Conservation (phyloP, 2,888 invertebrate species). For the Erynnis tages region DNA sequence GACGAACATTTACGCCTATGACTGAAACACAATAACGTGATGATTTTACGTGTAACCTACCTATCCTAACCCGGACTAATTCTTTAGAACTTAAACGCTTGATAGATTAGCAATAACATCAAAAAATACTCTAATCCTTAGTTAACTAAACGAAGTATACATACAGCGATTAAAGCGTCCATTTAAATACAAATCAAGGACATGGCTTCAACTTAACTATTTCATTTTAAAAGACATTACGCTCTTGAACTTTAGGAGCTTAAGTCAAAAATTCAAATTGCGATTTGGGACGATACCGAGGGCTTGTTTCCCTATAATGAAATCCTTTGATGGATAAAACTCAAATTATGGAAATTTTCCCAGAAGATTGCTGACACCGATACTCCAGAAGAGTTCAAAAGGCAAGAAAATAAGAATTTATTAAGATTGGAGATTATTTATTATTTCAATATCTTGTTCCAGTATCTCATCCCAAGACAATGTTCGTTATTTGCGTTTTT, state of each 20-base stretch:
- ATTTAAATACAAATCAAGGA: too few relatives aligned
- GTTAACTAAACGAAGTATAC: too few relatives aligned
- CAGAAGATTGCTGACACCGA: constrained; percentile 42
- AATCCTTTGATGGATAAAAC: constrained; percentile 45
- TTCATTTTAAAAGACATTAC: constrained; percentile 29
- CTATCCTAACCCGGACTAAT: too few relatives aligned
- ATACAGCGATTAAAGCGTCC: too few relatives aligned
- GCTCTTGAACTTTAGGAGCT: constrained; percentile 31
- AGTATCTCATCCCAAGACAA: constrained; percentile 30
- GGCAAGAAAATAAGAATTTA: constrained; percentile 40
- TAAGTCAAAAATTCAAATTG: constrained; percentile 38
- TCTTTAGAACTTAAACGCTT: too few relatives aligned
- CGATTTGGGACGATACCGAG: constrained; percentile 37
- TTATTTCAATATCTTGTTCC: constrained; percentile 36
- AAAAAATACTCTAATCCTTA: too few relatives aligned
- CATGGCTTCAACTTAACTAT: too few relatives aligned
- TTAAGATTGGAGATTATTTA: constrained; percentile 40
- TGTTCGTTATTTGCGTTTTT: constrained; percentile 21
- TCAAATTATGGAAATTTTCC: constrained; percentile 44
- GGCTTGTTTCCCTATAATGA: constrained; percentile 40
- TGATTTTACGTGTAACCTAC: too few relatives aligned
- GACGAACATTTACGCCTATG: too few relatives aligned
- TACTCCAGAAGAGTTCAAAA: constrained; percentile 39
- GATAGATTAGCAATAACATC: too few relatives aligned
- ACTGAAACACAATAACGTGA: too few relatives aligned